Base-by-base conservation (phyloP, 1,140 invertebrate species). In the Drosophila lacteicornis region DNA sequence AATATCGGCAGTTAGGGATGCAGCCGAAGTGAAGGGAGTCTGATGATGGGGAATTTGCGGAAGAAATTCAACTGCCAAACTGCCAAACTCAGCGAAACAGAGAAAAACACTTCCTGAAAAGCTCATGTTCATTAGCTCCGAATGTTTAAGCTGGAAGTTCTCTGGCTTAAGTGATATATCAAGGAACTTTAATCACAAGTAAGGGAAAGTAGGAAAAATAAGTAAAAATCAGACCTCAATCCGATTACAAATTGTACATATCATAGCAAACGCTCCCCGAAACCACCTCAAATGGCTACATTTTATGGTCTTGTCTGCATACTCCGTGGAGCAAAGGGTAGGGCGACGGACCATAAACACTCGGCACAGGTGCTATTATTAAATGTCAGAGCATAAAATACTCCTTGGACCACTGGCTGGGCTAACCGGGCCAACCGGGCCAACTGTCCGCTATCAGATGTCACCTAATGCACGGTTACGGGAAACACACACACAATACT, bases 381-480 rank as follows among this genome's bases (percentile, higher is more conserved):
- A 76, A 69, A 73, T 60, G 67, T 73, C 55, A 47, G 53, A 40
- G 67, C 38, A 50, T 50, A 58, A 38, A 65, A 45, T 59, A 60
- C 67, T 59, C 22, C 53, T 49, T 51, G 53, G 66, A 30, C 55
- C 50, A 43, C 42, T 36, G 33, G 27, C 45, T 45, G 9, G 51
- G 53, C 57, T 46, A 77, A 49, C 59, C 47, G 46, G 40, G 47
- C 22, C 57, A 77, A 49, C 59, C 47, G 46, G 40, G 47, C 22
- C 57, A 59, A 65, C 51, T 67, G 47, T 51, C 57, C 30, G 62
- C 82, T 82, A 75, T 86, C 74, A 67, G 65, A 86, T 85, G 78
- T 85, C 82, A 63, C 74, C 84, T 79, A 86, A 81, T 81, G 74
- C 79, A 85, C 68, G 67, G 67, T 40, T 68, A 47, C 62, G 30